Evolutionary conservation across 2,797 vertebrate species (phyloP).

Genomic region (Parauchenoglanis punctatus): DNA sequence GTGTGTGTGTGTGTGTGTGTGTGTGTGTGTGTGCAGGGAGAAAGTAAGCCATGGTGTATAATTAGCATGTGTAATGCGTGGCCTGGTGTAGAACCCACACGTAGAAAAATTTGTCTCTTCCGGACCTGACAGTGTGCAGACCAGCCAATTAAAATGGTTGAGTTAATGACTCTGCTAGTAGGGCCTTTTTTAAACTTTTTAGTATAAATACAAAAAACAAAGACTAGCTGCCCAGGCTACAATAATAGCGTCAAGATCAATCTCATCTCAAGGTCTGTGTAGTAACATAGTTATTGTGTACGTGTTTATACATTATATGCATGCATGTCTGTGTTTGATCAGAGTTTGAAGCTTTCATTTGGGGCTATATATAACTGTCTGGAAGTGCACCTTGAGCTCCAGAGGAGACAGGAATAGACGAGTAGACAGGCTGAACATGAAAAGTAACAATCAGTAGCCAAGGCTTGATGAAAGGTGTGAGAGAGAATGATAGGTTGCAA

Average conservation of each 20-base stretch:
- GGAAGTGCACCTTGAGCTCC: constrained; percentile 3
- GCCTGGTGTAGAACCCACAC: constrained; percentile 53
- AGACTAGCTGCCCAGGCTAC: background rate
- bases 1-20: constrained; percentile 41
- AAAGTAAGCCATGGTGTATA: constrained; percentile 66
- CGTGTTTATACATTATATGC: background rate
- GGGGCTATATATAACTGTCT: background rate
- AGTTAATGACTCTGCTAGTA: constrained; percentile 75
- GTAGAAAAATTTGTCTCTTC: constrained; percentile 66
- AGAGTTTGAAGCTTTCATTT: constrained; percentile 13
- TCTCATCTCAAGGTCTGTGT: background rate
- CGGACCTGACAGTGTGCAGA: constrained; percentile 56
- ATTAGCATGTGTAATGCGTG: constrained; percentile 75
- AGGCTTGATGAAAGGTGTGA: background rate
- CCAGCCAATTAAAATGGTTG: constrained; percentile 78
- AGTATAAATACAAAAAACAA: background rate
- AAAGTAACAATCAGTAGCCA: constrained; percentile 33
- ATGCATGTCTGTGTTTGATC: background rate
- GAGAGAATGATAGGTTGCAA: background rate
- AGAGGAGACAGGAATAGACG: constrained; percentile 33
- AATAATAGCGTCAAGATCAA: background rate
- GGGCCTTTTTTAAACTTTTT: constrained; percentile 58
- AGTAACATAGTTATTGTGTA: background rate
- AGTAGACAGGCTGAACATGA: constrained; percentile 44
- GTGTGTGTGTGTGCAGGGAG: constrained; percentile 41